A percentile compares a stretch with the other conserved stretches of the same genome.
Conservation (phyloP, 2,113 vertebrate species). For the Ageneiosus marmoratus region DNA sequence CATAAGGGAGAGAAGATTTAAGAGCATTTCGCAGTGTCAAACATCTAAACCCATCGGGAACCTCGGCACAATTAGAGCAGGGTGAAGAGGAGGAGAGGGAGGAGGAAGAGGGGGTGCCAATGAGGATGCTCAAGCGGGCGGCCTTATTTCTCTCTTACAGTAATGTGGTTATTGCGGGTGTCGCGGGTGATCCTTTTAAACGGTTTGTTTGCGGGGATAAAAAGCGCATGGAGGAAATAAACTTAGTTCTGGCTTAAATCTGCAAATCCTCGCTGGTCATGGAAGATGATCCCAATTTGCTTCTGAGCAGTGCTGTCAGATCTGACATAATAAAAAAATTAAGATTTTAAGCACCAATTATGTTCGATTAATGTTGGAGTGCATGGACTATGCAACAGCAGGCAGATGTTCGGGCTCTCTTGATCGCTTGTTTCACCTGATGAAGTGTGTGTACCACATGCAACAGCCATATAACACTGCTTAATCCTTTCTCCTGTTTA, state of each 20-base stretch:
- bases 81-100: conserved; percentile 65
- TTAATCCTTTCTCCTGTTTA: conserved; percentile 44
- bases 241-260: conserved; percentile 83
- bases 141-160: conserved; percentile 75
- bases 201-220: conserved; percentile 81
- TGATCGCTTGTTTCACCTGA: conserved; percentile 66
- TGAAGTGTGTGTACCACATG: conserved; percentile 52
- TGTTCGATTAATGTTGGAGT: conserved; percentile 77
- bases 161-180: conserved; percentile 76
- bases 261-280: conserved; percentile 82
- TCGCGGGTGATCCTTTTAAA: conserved; percentile 81
- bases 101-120: conserved; percentile 55
- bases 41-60: conserved; percentile 80
- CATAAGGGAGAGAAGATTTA: conserved; percentile 73
- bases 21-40: conserved; percentile 80
- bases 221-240: conserved; percentile 79
- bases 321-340: conserved; percentile 81
- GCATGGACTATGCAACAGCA: conserved; percentile 64
- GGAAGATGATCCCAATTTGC: conserved; percentile 84
- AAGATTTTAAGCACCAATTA: conserved; percentile 80
- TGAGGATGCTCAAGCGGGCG: conserved; percentile 76
- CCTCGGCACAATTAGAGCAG: conserved; percentile 77
- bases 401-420: conserved; percentile 61
- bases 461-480: conserved; percentile 28
- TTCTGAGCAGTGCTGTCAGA: conserved; percentile 79